Percentiles rank a stretch among this genome's conserved stretches.
phyloP scores from a whole-genome alignment of 1,140 invertebrate species.

The Papilio polytes region DNA sequence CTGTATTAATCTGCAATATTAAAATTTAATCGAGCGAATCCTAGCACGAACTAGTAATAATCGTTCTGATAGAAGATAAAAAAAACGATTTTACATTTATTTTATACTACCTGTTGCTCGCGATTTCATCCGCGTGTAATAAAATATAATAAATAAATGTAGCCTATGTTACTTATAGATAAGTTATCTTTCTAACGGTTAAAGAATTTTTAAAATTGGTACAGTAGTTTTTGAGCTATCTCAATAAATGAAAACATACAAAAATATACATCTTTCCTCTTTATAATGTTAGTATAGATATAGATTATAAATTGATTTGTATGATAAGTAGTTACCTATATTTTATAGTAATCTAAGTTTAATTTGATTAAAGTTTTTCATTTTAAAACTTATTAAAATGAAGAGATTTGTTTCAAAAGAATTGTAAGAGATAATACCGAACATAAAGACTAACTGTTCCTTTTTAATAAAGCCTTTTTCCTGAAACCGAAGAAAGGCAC shows the following conservation, averaged over 20 bases:
- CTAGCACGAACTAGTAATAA: not conserved
- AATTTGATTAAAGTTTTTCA: not conserved
- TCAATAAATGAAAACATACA: too few species aligned
- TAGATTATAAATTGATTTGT: too few species aligned
- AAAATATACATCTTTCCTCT: too few species aligned
- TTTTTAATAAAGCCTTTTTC: slow-evolving; percentile 23
- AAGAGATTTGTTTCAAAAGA: slow-evolving; percentile 1
- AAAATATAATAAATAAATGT: too few species aligned
- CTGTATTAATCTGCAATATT: not conserved
- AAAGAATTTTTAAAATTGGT: too few species aligned
- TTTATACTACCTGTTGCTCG: not conserved
- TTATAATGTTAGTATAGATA: too few species aligned
- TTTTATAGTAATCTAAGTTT: not conserved
- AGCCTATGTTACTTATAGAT: too few species aligned
- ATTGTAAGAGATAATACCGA: slow-evolving; percentile 7
- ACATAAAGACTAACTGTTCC: slow-evolving; percentile 17
- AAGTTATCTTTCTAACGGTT: too few species aligned
- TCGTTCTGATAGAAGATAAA: not conserved
- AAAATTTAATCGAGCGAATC: not conserved
- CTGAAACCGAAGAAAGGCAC: not conserved
- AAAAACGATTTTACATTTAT: not conserved
- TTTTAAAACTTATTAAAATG: slow-evolving; percentile 10
- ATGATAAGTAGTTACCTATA: not conserved
- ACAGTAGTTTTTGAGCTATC: too few species aligned
- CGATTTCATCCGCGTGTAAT: too few species aligned